Percentiles rank a stretch among this genome's conserved stretches.
Evolutionary conservation across 2,797 vertebrate genomes (phyloP).

Genomic region (Anabacerthia variegaticeps): DNA sequence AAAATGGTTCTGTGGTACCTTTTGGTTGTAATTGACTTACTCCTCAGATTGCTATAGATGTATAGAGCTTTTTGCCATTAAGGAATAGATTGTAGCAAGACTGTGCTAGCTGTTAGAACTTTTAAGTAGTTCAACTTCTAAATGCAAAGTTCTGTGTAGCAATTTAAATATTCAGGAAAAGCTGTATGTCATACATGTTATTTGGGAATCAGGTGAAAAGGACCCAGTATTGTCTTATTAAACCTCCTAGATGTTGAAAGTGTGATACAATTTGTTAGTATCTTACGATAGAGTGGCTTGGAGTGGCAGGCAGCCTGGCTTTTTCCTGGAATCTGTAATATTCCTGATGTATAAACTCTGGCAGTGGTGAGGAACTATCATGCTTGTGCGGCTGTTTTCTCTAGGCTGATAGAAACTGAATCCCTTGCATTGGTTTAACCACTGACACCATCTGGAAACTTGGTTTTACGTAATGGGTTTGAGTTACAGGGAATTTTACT

Average conservation of each 20-base stretch:
- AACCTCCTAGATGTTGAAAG: neutral
- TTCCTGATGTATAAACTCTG: neutral
- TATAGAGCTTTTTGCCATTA: neutral
- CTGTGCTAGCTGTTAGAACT: neutral
- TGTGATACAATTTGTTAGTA: neutral
- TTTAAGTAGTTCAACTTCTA: neutral
- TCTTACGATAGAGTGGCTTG: neutral
- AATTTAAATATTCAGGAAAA: neutral
- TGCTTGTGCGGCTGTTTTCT: fast-evolving
- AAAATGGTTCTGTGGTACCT: neutral
- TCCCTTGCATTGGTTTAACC: neutral
- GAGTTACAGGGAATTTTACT: neutral
- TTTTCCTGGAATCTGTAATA: neutral
- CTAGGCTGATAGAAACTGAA: neutral
- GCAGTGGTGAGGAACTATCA: fast-evolving
- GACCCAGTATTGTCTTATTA: neutral
- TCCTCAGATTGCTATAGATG: neutral
- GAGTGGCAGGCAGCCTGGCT: neutral
- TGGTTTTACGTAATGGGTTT: neutral
- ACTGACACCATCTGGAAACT: neutral
- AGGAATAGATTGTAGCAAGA: neutral
- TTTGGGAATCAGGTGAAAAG: neutral
- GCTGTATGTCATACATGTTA: neutral
- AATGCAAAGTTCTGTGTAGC: neutral
- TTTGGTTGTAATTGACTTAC: neutral